Evolutionary conservation across 2,797 vertebrate genomes (phyloP).

Genomic region (Cyprinella venusta): DNA sequence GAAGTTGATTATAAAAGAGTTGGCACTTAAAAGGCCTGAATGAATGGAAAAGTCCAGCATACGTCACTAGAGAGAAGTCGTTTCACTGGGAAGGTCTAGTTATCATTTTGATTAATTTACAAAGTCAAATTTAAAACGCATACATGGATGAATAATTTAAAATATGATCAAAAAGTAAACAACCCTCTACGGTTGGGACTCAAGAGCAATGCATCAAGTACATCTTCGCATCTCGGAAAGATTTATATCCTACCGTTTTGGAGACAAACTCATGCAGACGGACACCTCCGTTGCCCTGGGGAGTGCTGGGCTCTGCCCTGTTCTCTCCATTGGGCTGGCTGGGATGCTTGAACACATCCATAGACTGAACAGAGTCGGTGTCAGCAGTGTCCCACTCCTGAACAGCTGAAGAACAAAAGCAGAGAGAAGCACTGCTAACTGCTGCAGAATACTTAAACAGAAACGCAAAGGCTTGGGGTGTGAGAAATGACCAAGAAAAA

Average conservation of each 20-base stretch:
- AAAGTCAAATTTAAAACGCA: too few species aligned
- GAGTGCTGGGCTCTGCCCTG: conserved; percentile 78
- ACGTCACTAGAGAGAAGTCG: neutral
- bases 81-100: neutral
- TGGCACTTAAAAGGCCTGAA: neutral
- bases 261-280: conserved; percentile 93
- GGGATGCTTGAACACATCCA: conserved; percentile 76
- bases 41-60: neutral
- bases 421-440: conserved; percentile 8
- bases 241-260: conserved; percentile 85
- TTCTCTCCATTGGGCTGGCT: conserved; percentile 65
- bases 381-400: conserved; percentile 89
- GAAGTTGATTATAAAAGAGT: neutral
- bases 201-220: neutral
- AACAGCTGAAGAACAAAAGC: conserved; percentile 64
- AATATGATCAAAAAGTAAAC: neutral
- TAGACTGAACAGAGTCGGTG: conserved; percentile 84
- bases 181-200: neutral
- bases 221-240: neutral
- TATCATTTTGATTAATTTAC: neutral
- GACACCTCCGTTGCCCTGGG: conserved; percentile 79
- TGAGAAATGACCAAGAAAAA: neutral
- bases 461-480: conserved; percentile 22
- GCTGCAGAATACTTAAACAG: conserved; percentile 31
- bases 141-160: too few species aligned